Conservation (phyloP, 2,113 vertebrate species). For the Anhinga rufa region DNA sequence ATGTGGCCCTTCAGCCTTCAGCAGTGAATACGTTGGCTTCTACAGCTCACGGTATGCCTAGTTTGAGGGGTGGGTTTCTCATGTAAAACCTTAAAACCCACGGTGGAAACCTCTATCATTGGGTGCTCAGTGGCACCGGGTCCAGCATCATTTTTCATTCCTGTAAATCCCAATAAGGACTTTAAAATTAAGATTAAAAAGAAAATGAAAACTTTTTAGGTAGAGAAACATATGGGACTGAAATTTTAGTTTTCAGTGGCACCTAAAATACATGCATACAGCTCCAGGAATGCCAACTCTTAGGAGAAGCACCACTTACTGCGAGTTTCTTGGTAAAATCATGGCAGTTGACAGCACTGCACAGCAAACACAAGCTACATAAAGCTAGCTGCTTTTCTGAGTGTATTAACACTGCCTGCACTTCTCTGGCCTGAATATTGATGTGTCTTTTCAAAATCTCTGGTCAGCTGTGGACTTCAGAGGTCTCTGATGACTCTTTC, state of each 20-base stretch:
- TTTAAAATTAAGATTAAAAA: not conserved
- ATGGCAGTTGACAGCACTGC: not conserved
- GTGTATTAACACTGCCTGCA: not conserved
- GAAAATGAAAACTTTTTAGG: not conserved
- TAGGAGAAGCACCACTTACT: not conserved
- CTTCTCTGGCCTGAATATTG: not conserved
- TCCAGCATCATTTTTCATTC: not conserved
- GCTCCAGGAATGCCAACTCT: not conserved
- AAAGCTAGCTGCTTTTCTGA: not conserved
- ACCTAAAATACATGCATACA: not conserved
- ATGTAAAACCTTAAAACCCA: not conserved
- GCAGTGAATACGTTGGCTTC: not conserved
- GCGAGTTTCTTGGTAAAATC: not conserved
- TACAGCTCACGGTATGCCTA: not conserved
- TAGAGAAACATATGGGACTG: not conserved
- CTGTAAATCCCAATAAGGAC: not conserved
- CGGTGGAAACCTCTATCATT: rapidly evolving
- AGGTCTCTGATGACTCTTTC: not conserved
- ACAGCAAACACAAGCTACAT: not conserved
- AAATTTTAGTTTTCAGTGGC: not conserved
- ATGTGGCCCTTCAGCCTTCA: not conserved
- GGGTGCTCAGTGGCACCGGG: not conserved
- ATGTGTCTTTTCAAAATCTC: not conserved
- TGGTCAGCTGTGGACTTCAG: not conserved
- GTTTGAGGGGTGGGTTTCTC: not conserved